Conservation (phyloP, 2,113 vertebrate species). For the Crotalus horridus region DNA sequence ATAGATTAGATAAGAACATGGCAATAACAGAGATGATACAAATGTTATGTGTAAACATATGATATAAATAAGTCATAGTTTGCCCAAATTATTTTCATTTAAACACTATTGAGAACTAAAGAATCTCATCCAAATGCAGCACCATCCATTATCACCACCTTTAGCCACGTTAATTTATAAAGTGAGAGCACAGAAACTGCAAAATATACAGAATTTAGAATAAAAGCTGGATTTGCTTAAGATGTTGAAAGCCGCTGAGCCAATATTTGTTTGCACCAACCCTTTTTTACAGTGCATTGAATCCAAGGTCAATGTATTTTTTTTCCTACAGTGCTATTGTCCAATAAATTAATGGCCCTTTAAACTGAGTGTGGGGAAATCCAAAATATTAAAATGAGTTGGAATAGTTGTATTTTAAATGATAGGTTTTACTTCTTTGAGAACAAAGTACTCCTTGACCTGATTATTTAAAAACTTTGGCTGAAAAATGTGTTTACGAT, state of each 20-base stretch:
- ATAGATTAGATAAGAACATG: neutral
- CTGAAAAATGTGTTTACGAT: too few species aligned
- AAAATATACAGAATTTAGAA: neutral
- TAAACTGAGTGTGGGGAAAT: neutral
- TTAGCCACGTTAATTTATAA: neutral
- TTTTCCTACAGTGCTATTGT: neutral
- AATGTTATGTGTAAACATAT: neutral
- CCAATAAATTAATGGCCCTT: neutral
- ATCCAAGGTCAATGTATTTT: neutral
- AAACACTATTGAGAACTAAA: neutral
- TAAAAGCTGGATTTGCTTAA: neutral
- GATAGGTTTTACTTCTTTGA: neutral
- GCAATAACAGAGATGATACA: neutral
- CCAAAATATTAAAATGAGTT: neutral
- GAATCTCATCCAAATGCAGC: neutral
- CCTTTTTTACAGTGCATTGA: neutral
- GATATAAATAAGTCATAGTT: neutral
- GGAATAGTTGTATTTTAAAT: neutral
- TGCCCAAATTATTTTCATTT: neutral
- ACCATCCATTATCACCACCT: neutral
- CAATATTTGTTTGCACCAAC: neutral
- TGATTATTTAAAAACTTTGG: neutral
- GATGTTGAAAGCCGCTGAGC: neutral
- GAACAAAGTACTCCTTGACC: neutral
- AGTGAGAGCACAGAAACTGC: neutral